phyloP scores from a whole-genome alignment of 1,140 invertebrate genomes.

The Dinoponera quadriceps region DNA sequence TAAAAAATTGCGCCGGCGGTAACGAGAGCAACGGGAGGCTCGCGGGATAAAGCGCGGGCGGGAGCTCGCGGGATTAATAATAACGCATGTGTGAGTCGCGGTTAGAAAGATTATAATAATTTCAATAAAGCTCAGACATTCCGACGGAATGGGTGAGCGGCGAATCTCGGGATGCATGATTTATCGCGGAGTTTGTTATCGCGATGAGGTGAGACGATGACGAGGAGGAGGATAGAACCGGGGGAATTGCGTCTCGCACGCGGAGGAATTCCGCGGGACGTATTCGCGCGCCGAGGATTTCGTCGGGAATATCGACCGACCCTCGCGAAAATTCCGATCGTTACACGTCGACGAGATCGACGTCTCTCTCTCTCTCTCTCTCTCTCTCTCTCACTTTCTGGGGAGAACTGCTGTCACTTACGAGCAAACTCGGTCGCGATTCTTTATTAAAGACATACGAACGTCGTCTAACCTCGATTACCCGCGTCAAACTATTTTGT shows the following conservation, averaged over 20 bases:
- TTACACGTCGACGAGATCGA: not conserved
- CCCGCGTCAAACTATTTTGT: slow-evolving; percentile 4
- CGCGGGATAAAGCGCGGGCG: not conserved
- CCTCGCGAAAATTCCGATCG: not conserved
- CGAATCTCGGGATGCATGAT: not conserved
- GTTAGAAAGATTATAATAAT: not conserved
- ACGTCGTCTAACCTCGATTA: slow-evolving; percentile 26
- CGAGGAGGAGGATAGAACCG: not conserved
- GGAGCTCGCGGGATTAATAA: not conserved
- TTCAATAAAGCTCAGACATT: not conserved
- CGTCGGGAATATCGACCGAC: slow-evolving; percentile 29
- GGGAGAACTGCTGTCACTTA: not conserved
- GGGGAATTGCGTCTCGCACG: not conserved
- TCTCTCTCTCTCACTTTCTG: too few species aligned
- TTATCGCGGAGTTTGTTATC: slow-evolving; percentile 18
- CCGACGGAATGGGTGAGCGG: not conserved
- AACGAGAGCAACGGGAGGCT: not conserved
- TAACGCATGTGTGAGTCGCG: not conserved
- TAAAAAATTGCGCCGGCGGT: slow-evolving; percentile 3
- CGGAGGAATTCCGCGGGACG: not conserved
- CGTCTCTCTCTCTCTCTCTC: too few species aligned
- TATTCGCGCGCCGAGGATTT: not conserved
- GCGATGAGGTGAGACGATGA: not conserved
- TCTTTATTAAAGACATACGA: slow-evolving; percentile 35
- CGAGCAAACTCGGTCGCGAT: slow-evolving; percentile 18